phyloP scores from a whole-genome alignment of 2,888 invertebrate species.

The Leptura quadrifasciata region DNA sequence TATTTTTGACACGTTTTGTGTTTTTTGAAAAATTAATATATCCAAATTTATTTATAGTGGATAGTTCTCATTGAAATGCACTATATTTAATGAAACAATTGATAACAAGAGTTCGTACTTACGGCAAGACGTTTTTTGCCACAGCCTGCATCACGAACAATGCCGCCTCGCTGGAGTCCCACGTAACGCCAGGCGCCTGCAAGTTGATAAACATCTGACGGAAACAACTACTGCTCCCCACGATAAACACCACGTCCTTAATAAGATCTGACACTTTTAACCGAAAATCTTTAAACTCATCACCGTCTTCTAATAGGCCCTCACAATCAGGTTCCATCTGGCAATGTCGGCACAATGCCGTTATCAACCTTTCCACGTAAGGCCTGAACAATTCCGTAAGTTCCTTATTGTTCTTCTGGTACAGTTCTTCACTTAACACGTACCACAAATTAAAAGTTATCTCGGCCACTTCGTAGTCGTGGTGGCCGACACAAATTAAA shows the following conservation, averaged over 20 bases:
- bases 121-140: constrained; percentile 96
- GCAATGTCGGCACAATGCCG: constrained; percentile 91
- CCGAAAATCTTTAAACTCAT: constrained; percentile 90
- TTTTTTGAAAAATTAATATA: no score
- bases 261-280: constrained; percentile 93
- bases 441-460: constrained; percentile 99
- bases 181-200: constrained; percentile 83
- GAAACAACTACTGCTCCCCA: constrained; percentile 94
- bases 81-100: no score
- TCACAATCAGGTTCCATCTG: constrained; percentile 97
- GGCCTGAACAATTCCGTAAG: constrained; percentile 91
- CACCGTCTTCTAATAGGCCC: constrained; percentile 87
- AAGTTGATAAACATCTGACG: constrained; percentile 91
- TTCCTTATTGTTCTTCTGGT: constrained; percentile 88
- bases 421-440: constrained; percentile 93
- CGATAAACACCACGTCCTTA: constrained; percentile 97
- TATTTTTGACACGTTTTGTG: no score
- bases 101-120: constrained; percentile 74
- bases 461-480: constrained; percentile 92
- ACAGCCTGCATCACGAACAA: constrained; percentile 96
- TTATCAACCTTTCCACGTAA: constrained; percentile 92
- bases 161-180: constrained; percentile 96
- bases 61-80: no score
- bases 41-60: no score
- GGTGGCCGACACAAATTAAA: constrained; percentile 94